Percentiles rank a stretch among this genome's conserved stretches.
Conservation (phyloP, 2,113 vertebrate genomes). For the Pseudois nayaur region DNA sequence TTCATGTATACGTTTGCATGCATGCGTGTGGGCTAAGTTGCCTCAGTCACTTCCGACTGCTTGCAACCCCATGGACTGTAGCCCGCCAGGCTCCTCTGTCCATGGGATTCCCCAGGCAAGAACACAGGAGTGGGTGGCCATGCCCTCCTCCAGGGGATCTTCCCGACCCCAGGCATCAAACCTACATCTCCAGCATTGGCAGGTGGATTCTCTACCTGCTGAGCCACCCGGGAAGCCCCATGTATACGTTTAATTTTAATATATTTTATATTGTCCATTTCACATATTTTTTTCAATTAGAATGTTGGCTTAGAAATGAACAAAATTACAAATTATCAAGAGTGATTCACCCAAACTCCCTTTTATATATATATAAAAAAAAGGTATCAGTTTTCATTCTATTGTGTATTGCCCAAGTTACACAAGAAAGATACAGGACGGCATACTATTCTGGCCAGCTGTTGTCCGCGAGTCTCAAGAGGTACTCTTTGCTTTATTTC, state of each 20-base stretch:
- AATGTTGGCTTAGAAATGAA: not conserved
- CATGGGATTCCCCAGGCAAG: not conserved
- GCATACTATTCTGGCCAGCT: not conserved
- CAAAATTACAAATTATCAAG: not conserved
- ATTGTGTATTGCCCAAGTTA: not conserved
- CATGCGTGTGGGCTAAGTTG: accelerated
- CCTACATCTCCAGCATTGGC: not conserved
- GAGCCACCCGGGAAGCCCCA: not conserved
- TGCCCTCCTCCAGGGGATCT: not conserved
- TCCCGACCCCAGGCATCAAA: not conserved
- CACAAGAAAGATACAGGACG: not conserved
- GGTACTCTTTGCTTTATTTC: not conserved
- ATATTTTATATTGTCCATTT: not conserved
- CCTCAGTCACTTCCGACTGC: not conserved
- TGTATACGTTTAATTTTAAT: not conserved
- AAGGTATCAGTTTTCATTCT: not conserved
- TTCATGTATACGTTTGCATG: not conserved
- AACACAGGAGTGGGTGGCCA: not conserved
- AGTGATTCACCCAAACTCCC: accelerated
- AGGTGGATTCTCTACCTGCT: not conserved
- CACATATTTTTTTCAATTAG: not conserved
- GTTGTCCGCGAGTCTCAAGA: not conserved
- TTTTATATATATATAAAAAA: not conserved
- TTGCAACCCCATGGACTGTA: not conserved
- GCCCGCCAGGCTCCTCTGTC: not conserved